Percentiles rank a stretch among this genome's conserved stretches.
Conservation (phyloP, 2,113 vertebrate genomes). For the Chloropsis cyanopogon region DNA sequence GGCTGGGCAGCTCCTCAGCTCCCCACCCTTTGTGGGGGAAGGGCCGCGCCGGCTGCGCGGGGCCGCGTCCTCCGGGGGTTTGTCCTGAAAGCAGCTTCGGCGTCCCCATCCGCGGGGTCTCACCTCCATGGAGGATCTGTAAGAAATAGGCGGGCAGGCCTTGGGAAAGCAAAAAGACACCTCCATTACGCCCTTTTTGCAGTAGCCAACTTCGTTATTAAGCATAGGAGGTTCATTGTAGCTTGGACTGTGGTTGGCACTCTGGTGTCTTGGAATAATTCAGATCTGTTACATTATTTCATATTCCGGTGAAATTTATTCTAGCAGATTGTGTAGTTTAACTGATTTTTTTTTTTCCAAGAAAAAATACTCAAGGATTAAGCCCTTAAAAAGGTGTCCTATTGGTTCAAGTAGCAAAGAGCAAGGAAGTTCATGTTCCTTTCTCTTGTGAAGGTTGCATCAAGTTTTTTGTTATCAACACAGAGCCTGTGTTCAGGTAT, state of each 20-base stretch:
- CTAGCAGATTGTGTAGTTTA: background rate
- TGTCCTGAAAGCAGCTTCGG: background rate
- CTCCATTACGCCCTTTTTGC: background rate
- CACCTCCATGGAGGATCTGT: background rate
- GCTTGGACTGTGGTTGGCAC: background rate
- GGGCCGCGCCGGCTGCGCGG: background rate
- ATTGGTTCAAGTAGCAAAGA: background rate
- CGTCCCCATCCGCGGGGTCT: background rate
- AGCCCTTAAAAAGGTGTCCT: background rate
- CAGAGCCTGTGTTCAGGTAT: background rate
- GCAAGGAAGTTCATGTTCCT: background rate
- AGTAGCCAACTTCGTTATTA: background rate
- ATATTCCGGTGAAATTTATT: background rate
- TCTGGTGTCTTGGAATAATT: background rate
- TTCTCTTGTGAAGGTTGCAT: background rate
- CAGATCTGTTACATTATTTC: background rate
- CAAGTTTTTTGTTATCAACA: background rate
- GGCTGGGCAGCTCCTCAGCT: background rate
- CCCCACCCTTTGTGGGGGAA: conserved; percentile 44
- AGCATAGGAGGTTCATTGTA: background rate
- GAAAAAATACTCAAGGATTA: background rate
- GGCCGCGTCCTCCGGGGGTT: background rate
- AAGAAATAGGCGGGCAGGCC: background rate
- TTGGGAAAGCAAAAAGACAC: background rate
- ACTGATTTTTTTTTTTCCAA: background rate